Base-by-base conservation (phyloP, 1,140 invertebrate species). In the Subanguina moxae region DNA sequence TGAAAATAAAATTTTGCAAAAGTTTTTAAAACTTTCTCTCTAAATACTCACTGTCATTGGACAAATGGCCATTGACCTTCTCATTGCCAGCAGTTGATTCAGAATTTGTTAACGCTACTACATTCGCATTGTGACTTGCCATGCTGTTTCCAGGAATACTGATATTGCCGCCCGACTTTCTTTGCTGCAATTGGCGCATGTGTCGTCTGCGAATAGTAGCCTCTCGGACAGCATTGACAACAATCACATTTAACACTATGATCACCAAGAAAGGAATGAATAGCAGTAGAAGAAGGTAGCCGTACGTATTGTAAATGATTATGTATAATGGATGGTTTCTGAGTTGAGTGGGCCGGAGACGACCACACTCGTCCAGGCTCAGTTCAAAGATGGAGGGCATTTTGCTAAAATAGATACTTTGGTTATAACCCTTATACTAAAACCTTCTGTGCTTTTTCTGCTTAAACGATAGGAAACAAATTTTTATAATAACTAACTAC, bases 311-410 rank as follows among this genome's bases (percentile, higher is more conserved):
- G 71, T 80, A 80, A 30, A 74, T 74, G 19, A 76, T 69, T 43
- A 80, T 75, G 67, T 80, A 80, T 17, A 78, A 64, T 38, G 64
- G 56, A 57, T 75, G 74, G 21, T 78, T 38, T 58, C 78, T 65
- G 17, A 80, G 48, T 21, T 77, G 62, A 11, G 78, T 72, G 23
- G 68, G 52, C 21, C 59, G 45, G 8, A 80, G 56, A 23, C 68
- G 65, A 17, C 78, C 78, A 61, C 78, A 80, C 25, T 82, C 80
- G 64, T 80, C 70, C 1, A 81, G 66, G 32, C 67, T 61, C 38
- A 82, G 57, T 52, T 80, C 78, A 61, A 82, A 82, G 56, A 80
- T 65, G 19, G 80, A 82, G n/a, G 78, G 78, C 71, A 82, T 71
- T 74, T 80, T 73, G 67, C 48, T 52, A 52, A 52, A 52, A 52